phyloP scores from a whole-genome alignment of 2,113 vertebrate species.

The Amazona guildingii region DNA sequence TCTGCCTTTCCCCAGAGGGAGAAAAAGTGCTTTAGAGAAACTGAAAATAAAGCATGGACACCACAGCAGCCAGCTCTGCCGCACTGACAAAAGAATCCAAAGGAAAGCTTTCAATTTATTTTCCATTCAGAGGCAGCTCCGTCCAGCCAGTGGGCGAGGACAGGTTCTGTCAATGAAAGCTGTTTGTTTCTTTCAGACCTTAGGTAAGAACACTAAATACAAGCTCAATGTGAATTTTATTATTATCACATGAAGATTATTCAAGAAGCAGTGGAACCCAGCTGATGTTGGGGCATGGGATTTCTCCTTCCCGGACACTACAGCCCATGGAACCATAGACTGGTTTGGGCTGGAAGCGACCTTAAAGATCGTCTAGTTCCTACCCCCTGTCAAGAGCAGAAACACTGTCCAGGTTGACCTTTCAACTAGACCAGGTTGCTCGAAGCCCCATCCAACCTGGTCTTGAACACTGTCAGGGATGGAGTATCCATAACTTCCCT shows the following conservation, averaged over 20 bases:
- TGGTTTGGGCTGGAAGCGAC: neutral
- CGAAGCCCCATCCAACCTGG: neutral
- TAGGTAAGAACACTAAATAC: neutral
- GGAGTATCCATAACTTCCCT: neutral
- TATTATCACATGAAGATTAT: neutral
- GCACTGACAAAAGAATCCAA: neutral
- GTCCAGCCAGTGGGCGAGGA: neutral
- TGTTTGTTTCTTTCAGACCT: neutral
- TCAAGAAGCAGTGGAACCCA: neutral
- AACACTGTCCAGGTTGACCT: neutral
- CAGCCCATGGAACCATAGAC: neutral
- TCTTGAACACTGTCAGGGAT: neutral
- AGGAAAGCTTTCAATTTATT: neutral
- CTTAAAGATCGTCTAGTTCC: neutral
- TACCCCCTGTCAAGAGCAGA: neutral
- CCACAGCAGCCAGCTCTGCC: neutral
- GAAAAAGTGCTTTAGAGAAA: neutral
- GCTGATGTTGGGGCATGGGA: accelerated
- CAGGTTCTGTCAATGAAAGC: neutral
- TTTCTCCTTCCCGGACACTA: neutral
- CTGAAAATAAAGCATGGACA: neutral
- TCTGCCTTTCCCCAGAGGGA: neutral
- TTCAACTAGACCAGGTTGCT: neutral
- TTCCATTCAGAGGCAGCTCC: neutral
- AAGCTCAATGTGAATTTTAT: neutral